Evolutionary conservation across 2,113 vertebrate species (phyloP).

Genomic region (Semicossyphus pulcher): DNA sequence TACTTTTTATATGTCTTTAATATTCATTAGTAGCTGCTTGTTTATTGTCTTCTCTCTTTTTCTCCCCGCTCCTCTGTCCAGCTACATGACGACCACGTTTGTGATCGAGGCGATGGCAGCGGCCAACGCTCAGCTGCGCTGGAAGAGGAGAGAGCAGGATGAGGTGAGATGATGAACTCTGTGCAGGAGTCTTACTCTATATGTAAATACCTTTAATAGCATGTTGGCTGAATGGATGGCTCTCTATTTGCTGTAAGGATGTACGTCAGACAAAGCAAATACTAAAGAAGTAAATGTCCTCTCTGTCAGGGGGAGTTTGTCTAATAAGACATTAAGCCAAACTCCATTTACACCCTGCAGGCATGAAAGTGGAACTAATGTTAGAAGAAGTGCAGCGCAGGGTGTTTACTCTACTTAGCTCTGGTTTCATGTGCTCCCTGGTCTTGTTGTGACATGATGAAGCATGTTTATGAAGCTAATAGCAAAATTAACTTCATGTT

Average conservation of each 20-base stretch:
- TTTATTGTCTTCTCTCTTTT: not conserved
- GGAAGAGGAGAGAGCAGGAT: constrained; percentile 93
- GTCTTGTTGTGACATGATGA: not conserved
- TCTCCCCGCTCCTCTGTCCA: constrained; percentile 55
- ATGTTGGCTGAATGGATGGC: not conserved
- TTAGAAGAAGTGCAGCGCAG: not conserved
- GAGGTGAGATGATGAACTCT: constrained; percentile 80
- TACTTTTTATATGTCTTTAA: not conserved
- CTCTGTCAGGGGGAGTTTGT: constrained; percentile 2
- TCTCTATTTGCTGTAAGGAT: not conserved
- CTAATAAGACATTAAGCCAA: constrained; percentile 11
- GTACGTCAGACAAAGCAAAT: constrained; percentile 17
- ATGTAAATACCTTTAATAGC: constrained; percentile 1
- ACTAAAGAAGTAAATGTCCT: constrained; percentile 21
- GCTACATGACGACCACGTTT: constrained; percentile 98
- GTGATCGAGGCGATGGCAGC: constrained; percentile 98
- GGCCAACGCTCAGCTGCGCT: constrained; percentile 94
- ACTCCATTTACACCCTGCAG: not conserved
- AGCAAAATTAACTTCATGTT: not conserved
- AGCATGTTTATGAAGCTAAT: not conserved
- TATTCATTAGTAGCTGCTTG: too few relatives aligned
- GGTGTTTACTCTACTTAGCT: not conserved
- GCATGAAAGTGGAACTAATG: constrained; percentile 21
- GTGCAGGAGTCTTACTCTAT: not conserved
- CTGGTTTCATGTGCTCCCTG: not conserved